Evolutionary conservation across 2,113 vertebrate species (phyloP), one percentile per base, ranked within the genome.

Genomic region (Clarias batrachus): DNA sequence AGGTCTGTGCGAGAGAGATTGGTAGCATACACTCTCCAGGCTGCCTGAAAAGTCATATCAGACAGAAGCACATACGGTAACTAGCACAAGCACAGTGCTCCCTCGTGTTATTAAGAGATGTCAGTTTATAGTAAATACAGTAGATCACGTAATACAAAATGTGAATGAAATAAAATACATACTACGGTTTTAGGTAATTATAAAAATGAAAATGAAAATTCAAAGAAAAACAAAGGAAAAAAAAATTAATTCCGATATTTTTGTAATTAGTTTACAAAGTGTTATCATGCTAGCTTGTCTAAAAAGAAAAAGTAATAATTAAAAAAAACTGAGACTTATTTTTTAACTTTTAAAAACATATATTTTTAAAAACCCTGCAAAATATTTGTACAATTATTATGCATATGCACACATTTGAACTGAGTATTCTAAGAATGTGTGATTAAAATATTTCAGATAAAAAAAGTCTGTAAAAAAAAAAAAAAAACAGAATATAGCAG

Each of bases 11-110:
- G 95, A 0, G 94, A 96, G 83, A 99, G 94, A 87, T 98, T 99
- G 48, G 98, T 99, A 90, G 98, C 97, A 0, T 99, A 99, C 90
- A 99, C 98, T 82, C 98, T 96, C 98, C 98, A 99, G 0, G 98
- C 97, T 0, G 97, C 96, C 98, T 99, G 91, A 0, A 63, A 81
- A 3, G 77, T 21, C 77, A 3, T 81, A 60, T 78, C 57, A 88
- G 21, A 88, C 57, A 83, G 41, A 77, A 74, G 71, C 13, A 59
- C 21, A 60, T 71, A 37, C 33, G 2, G 33, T 37, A 84, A 54
- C 23, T 52, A 41, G 16, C 48, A 88, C 17, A 56, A 56, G 57
- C 60, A 76, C 41, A 71, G 62, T 19, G 19, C 37, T 27, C 21
- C 14, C 54, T 78, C 14, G 21, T 48, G 57, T 71, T 71, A 60